Evolutionary conservation across 2,113 vertebrate genomes (phyloP).

Genomic region (Zosterops lateralis): DNA sequence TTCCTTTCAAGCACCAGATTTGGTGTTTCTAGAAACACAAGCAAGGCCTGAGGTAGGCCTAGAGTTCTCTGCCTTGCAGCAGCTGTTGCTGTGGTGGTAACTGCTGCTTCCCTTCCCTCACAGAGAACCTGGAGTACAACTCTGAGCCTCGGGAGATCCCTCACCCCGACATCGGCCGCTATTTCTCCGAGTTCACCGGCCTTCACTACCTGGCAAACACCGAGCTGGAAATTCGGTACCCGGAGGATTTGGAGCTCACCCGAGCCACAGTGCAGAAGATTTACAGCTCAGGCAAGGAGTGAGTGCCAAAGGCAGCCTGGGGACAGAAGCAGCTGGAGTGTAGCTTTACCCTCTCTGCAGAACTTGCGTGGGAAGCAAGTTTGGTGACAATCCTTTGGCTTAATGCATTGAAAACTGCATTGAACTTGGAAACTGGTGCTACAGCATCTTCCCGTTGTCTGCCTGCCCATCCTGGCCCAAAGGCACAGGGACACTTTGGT

Average conservation of each 20-base stretch:
- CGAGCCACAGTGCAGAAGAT: constrained; percentile 79
- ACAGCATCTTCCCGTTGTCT: background rate
- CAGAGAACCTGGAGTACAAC: constrained; percentile 94
- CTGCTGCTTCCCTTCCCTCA: background rate
- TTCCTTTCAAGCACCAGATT: background rate
- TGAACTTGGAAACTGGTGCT: constrained; percentile 7
- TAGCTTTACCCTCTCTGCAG: constrained; percentile 42
- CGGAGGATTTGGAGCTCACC: constrained; percentile 84
- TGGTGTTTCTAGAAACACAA: background rate
- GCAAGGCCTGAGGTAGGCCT: background rate
- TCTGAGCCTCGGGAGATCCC: constrained; percentile 87
- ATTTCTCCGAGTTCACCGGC: constrained; percentile 88
- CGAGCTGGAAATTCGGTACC: constrained; percentile 87
- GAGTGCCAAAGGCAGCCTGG: background rate
- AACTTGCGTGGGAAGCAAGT: constrained; percentile 21
- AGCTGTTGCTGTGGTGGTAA: background rate
- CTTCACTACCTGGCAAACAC: constrained; percentile 87
- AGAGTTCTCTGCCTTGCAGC: background rate
- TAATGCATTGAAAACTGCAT: constrained; percentile 32
- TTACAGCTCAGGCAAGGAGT: constrained; percentile 78
- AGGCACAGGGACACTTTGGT: background rate
- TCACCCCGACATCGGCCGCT: constrained; percentile 92
- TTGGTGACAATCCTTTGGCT: constrained; percentile 39
- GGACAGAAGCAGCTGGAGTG: constrained; percentile 43
- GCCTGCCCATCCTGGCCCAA: constrained; percentile 37